These are phyloP conservation scores for Coturnix japonica DNA, from an alignment of 2,113 vertebrate genomes.

Conservation along the genomic window DNA sequence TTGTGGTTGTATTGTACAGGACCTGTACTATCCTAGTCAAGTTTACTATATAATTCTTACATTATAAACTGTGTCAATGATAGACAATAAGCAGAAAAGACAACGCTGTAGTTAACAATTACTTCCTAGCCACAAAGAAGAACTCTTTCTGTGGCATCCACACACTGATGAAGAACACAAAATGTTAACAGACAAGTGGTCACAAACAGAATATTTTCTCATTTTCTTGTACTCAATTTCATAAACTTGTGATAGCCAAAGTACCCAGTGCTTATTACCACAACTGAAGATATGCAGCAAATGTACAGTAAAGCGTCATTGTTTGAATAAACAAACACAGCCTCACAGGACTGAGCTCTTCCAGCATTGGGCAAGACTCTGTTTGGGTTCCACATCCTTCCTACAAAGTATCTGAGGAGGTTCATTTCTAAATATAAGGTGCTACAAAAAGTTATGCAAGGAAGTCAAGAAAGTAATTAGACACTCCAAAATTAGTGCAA, in stretches of 20 bases:
- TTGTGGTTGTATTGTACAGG: neutral
- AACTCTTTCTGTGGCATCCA: neutral
- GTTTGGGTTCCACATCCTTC: neutral
- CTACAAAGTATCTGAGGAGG: neutral
- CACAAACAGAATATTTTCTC: neutral
- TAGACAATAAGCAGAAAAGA: neutral
- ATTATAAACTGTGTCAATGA: neutral
- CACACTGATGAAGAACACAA: neutral
- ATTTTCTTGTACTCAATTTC: neutral
- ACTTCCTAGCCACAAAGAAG: neutral
- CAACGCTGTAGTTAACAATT: neutral
- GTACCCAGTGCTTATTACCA: neutral
- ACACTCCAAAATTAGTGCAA: neutral
- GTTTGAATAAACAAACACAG: neutral
- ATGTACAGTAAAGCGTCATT: neutral
- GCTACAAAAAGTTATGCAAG: neutral
- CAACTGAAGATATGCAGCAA: neutral
- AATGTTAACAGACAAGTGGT: neutral
- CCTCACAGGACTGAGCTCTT: neutral
- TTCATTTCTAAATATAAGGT: neutral
- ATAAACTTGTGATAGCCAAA: neutral
- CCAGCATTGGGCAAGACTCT: neutral
- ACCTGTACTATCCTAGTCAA: neutral
- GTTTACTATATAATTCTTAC: neutral
- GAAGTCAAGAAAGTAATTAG: neutral